These are phyloP conservation scores for Sinohyriopsis cumingii DNA, from an alignment of 2,888 invertebrate species.

Conservation along the genomic window DNA sequence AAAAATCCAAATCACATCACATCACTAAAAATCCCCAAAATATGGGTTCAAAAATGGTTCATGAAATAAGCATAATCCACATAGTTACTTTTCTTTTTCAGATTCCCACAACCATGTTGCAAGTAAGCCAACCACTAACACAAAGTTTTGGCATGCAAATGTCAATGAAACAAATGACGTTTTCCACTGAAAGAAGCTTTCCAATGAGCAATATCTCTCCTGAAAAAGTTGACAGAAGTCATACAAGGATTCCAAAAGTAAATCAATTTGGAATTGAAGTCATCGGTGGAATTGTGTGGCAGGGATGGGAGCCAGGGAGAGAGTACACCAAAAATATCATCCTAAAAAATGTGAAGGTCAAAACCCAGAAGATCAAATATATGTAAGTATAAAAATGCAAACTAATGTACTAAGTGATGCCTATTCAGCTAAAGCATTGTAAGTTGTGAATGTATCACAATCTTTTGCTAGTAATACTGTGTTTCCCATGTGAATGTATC, in stretches of 20 bases:
- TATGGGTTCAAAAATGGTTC: too few species aligned
- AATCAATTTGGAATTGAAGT: constrained; percentile 67
- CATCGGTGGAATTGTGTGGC: constrained; percentile 60
- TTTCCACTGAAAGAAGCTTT: constrained; percentile 5
- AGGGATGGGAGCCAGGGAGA: constrained; percentile 70
- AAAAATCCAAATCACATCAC: too few species aligned
- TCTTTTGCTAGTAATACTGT: too few species aligned
- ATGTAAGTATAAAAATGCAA: constrained; percentile 54
- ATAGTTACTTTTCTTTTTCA: too few species aligned
- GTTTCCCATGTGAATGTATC: too few species aligned
- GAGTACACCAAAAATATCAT: constrained; percentile 70
- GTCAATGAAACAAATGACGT: constrained; percentile 7
- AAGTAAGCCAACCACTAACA: constrained; percentile 42
- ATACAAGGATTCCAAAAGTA: constrained; percentile 13
- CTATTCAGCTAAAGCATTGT: neutral
- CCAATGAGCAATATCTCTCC: neutral
- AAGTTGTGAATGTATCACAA: neutral
- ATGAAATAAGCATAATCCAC: too few species aligned
- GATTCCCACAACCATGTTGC: constrained; percentile 42
- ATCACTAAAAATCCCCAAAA: too few species aligned
- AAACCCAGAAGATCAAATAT: constrained; percentile 69
- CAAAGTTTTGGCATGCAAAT: constrained; percentile 15
- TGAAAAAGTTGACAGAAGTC: neutral
- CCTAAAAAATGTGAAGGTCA: constrained; percentile 69
- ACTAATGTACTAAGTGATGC: neutral